These are phyloP conservation scores for Medauroidea extradentata DNA, from an alignment of 1,140 invertebrate species.

Conservation along the genomic window DNA sequence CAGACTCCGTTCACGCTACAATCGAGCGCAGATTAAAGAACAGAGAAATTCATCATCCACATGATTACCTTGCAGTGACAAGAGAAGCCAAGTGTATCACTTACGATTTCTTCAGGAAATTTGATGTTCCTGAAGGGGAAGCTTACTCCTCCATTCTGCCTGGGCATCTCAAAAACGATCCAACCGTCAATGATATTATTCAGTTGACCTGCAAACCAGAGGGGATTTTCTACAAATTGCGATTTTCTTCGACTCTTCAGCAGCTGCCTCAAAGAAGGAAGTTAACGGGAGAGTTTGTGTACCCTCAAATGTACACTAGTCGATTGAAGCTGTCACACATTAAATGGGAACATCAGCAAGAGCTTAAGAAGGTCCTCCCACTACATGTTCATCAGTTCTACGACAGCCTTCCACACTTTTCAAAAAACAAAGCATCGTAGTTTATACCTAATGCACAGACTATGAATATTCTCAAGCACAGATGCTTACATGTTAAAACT, in stretches of 20 bases:
- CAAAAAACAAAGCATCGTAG: not conserved
- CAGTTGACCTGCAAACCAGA: not conserved
- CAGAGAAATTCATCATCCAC: constrained; percentile 15
- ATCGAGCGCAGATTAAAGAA: constrained; percentile 12
- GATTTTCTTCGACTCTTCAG: not conserved
- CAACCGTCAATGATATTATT: constrained; percentile 4
- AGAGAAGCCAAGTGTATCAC: constrained; percentile 8
- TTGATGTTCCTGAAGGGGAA: constrained; percentile 3
- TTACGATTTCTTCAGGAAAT: constrained; percentile 7
- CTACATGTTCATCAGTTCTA: not conserved
- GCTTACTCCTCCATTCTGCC: not conserved
- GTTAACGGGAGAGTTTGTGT: not conserved
- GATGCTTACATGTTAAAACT: no score
- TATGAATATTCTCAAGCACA: no score
- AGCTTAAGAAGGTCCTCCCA: not conserved
- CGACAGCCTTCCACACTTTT: not conserved
- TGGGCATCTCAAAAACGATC: constrained; percentile 1
- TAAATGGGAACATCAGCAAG: not conserved
- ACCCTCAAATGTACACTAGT: not conserved
- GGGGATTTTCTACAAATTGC: constrained; percentile 4
- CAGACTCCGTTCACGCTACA: not conserved
- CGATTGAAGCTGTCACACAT: not conserved
- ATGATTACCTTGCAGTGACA: constrained; percentile 14
- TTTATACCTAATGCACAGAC: no score
- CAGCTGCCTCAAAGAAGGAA: not conserved